A percentile compares a stretch with the other conserved stretches of the same genome.
These are phyloP conservation scores for Capromys pilorides DNA, from an alignment of 2,797 vertebrate genomes.

Conservation along the genomic window DNA sequence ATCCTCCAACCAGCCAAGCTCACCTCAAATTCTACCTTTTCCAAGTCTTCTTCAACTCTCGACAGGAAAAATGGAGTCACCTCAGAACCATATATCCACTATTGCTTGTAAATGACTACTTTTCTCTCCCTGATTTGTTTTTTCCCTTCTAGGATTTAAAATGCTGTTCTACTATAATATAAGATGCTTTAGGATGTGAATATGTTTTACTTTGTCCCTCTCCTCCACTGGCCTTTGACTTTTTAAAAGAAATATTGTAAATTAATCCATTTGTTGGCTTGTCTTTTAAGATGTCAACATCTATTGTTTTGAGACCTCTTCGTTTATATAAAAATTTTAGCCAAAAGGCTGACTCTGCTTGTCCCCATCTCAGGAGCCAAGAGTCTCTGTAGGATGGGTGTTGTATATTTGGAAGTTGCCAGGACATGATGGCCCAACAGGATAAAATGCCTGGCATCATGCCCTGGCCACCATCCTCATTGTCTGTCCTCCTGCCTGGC, in stretches of 20 bases:
- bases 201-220: not conserved
- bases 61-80: not conserved
- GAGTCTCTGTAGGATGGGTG: not conserved
- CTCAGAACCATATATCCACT: not conserved
- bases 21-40: not conserved
- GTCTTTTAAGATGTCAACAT: conserved; percentile 21
- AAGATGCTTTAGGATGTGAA: not conserved
- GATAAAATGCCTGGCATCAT: not conserved
- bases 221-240: not conserved
- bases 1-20: not conserved
- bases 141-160: conserved; percentile 14
- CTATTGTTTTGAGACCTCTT: conserved; percentile 1
- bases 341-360: not conserved
- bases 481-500: not conserved
- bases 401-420: not conserved
- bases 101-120: not conserved
- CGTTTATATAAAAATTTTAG: not conserved
- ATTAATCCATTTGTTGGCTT: not conserved
- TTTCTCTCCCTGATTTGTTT: conserved; percentile 10
- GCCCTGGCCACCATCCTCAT: not conserved
- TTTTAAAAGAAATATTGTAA: not conserved
- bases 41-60: not conserved
- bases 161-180: not conserved
- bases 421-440: not conserved
- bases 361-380: not conserved